Evolutionary conservation across 23 tunicate species (phyloP).

Genomic region (Ascidia mentula): DNA sequence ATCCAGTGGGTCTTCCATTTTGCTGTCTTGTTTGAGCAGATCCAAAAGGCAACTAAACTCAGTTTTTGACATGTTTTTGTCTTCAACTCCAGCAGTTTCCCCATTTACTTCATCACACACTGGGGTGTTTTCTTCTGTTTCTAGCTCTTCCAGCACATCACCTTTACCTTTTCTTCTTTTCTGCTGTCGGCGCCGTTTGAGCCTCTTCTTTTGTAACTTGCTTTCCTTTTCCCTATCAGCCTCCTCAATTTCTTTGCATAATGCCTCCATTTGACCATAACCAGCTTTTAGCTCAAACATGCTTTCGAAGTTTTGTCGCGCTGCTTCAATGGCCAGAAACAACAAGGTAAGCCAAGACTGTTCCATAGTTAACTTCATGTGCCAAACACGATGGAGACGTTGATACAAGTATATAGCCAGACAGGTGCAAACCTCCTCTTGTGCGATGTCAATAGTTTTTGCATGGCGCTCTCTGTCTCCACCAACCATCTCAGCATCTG

Average conservation of each 20-base stretch:
- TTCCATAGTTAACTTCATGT: constrained; percentile 47
- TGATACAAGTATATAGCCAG: constrained; percentile 72
- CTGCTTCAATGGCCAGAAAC: constrained; percentile 57
- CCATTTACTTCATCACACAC: not conserved
- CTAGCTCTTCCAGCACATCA: not conserved
- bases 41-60: constrained; percentile 33
- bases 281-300: constrained; percentile 41
- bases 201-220: constrained; percentile 32
- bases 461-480: constrained; percentile 83
- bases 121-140: not conserved
- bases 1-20: constrained; percentile 25
- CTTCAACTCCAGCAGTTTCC: too few relatives aligned
- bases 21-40: constrained; percentile 7
- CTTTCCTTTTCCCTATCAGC: constrained; percentile 31
- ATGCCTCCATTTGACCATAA: constrained; percentile 58
- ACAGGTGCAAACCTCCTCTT: constrained; percentile 93
- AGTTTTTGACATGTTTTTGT: not conserved
- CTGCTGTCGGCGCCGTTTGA: constrained; percentile 40
- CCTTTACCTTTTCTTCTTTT: constrained; percentile 27
- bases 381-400: constrained; percentile 78
- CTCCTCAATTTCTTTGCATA: constrained; percentile 69
- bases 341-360: constrained; percentile 82
- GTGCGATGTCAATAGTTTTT: constrained; percentile 85
- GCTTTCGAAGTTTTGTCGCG: constrained; percentile 64
- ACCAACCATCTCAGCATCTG: constrained; percentile 82